Evolutionary conservation across 2,113 vertebrate genomes (phyloP).

Genomic region (Butorides virescens): DNA sequence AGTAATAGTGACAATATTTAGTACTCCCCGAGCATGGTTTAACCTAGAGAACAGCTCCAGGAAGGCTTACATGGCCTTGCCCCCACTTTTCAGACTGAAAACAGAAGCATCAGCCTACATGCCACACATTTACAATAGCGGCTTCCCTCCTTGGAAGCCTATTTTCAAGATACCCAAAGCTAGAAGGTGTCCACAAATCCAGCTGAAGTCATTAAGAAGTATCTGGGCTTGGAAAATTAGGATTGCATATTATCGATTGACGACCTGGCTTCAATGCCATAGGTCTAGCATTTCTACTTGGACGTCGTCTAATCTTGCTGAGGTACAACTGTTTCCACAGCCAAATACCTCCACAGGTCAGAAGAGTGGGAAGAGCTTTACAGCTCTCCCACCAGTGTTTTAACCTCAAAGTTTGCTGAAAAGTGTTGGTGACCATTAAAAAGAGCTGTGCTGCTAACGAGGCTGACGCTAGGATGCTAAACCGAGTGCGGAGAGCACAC

Average conservation of each 20-base stretch:
- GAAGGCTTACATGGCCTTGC: not conserved
- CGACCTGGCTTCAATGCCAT: not conserved
- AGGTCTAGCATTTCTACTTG: not conserved
- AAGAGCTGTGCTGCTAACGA: not conserved
- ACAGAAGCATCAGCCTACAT: not conserved
- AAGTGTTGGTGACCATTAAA: not conserved
- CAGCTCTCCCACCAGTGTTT: not conserved
- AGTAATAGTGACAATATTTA: not conserved
- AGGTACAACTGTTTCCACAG: not conserved
- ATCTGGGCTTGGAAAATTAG: not conserved
- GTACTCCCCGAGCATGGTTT: not conserved
- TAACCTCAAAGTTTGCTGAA: not conserved
- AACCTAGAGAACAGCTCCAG: not conserved
- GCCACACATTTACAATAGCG: not conserved
- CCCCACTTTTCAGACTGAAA: not conserved
- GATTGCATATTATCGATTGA: not conserved
- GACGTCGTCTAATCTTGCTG: not conserved
- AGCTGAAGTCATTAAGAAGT: not conserved
- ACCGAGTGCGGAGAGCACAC: not conserved
- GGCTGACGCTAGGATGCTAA: not conserved
- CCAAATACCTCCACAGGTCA: not conserved
- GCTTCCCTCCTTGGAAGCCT: not conserved
- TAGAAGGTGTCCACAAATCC: not conserved
- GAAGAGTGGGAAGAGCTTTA: not conserved
- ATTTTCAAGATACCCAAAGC: not conserved